These are phyloP conservation scores for Eulimnadia texana DNA, from an alignment of 1,140 invertebrate species.

Conservation along the genomic window DNA sequence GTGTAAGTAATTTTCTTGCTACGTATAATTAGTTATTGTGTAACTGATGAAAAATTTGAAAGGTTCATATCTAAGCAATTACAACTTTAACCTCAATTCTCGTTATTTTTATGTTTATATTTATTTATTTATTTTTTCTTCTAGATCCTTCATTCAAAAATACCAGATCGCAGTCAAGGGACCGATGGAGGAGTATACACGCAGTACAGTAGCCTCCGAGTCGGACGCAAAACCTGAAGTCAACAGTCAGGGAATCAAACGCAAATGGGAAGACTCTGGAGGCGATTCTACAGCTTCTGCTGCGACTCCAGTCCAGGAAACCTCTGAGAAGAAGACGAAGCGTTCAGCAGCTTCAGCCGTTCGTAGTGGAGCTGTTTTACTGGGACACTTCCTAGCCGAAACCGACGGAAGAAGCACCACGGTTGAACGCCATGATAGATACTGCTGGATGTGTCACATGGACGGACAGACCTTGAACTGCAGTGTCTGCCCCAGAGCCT, in stretches of 20 bases:
- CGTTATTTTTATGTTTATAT: no score
- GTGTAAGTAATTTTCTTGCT: no score
- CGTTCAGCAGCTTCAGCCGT: background rate
- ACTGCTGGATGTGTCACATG: slow-evolving; percentile 77
- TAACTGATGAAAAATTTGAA: no score
- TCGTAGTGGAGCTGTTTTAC: background rate
- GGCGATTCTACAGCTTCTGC: background rate
- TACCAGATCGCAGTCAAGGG: slow-evolving; percentile 8
- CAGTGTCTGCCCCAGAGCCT: slow-evolving; percentile 35
- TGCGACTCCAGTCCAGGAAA: background rate
- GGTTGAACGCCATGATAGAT: slow-evolving; percentile 47
- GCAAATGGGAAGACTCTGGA: slow-evolving; percentile 7
- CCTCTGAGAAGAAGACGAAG: background rate
- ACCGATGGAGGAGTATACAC: background rate
- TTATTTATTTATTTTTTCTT: background rate
- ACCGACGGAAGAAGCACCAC: slow-evolving; percentile 23
- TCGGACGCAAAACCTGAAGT: background rate
- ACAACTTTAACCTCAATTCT: no score
- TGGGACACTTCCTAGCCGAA: background rate
- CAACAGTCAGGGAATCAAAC: background rate
- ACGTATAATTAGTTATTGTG: no score
- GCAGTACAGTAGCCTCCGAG: background rate
- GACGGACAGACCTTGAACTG: slow-evolving; percentile 37
- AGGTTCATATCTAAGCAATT: no score
- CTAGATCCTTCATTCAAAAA: slow-evolving; percentile 8